Conservation (phyloP, 1,140 invertebrate genomes). For the Eumeta japonica region DNA sequence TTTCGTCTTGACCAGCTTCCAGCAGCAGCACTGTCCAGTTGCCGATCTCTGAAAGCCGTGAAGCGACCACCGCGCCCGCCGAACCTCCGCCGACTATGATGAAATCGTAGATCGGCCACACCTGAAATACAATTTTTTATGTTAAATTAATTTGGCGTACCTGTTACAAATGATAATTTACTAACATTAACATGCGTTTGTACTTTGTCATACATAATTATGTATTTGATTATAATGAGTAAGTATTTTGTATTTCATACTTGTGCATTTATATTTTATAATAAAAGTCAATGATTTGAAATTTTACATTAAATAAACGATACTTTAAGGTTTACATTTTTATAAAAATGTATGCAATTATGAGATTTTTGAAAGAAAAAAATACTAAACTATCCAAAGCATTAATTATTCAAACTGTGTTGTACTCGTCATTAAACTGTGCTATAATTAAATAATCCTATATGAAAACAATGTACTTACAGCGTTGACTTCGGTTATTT, state of each 20-base stretch:
- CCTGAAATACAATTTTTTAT: slow-evolving; percentile 60
- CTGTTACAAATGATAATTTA: background rate
- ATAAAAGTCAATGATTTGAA: too few species aligned
- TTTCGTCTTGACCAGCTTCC: slow-evolving; percentile 83
- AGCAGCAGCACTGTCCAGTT: slow-evolving; percentile 80
- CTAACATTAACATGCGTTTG: too few species aligned
- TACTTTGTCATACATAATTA: too few species aligned
- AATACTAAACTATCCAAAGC: too few species aligned
- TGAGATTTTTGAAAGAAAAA: too few species aligned
- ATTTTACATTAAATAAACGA: too few species aligned
- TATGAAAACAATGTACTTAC: slow-evolving; percentile 55
- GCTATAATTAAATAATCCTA: too few species aligned
- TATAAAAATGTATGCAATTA: slow-evolving; percentile 3
- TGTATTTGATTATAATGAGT: too few species aligned
- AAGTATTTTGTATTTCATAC: too few species aligned
- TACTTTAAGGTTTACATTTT: slow-evolving; percentile 1
- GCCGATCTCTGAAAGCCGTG: slow-evolving; percentile 75
- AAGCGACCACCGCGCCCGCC: slow-evolving; percentile 90
- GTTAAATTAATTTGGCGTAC: background rate
- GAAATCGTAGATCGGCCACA: slow-evolving; percentile 76
- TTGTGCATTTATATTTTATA: too few species aligned
- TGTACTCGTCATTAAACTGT: too few species aligned
- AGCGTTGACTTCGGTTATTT: slow-evolving; percentile 66
- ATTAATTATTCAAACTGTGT: too few species aligned
- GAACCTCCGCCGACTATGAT: slow-evolving; percentile 89